Conservation (phyloP, 2,797 vertebrate species). For the Cottoperca gobio region DNA sequence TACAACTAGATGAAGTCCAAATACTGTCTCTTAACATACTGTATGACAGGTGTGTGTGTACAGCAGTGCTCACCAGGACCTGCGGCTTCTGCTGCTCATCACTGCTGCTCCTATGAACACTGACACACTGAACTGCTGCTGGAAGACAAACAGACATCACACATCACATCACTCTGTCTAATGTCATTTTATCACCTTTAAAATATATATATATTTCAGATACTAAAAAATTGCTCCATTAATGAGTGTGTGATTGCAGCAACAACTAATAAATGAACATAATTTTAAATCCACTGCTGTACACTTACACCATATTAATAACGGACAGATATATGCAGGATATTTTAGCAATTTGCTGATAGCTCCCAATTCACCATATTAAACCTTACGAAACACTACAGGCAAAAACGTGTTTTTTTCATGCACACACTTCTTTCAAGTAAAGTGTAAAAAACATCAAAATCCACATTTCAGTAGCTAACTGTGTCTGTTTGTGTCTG, state of each 20-base stretch:
- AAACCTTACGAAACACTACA: no score
- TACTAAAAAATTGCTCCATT: not conserved
- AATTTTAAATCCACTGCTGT: not conserved
- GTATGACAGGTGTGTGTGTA: not conserved
- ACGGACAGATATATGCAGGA: not conserved
- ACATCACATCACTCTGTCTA: not conserved
- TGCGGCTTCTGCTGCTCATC: slow-evolving; percentile 59
- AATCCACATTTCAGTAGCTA: no score
- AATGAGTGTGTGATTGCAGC: not conserved
- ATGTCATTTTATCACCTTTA: not conserved
- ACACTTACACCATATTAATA: not conserved
- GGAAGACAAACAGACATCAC: not conserved
- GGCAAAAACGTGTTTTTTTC: no score
- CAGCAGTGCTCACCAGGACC: slow-evolving; percentile 50
- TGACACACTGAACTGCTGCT: not conserved
- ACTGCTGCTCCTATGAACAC: not conserved
- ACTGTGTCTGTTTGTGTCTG: no score
- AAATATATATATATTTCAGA: not conserved
- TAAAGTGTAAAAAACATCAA: no score
- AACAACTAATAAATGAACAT: not conserved
- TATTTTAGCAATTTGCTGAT: not conserved
- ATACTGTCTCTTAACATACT: no score
- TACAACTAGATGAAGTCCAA: no score
- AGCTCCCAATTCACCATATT: not conserved
- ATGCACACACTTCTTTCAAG: no score